These are phyloP conservation scores for Odontocerum albicorne DNA, from an alignment of 2,888 invertebrate genomes.

Conservation along the genomic window DNA sequence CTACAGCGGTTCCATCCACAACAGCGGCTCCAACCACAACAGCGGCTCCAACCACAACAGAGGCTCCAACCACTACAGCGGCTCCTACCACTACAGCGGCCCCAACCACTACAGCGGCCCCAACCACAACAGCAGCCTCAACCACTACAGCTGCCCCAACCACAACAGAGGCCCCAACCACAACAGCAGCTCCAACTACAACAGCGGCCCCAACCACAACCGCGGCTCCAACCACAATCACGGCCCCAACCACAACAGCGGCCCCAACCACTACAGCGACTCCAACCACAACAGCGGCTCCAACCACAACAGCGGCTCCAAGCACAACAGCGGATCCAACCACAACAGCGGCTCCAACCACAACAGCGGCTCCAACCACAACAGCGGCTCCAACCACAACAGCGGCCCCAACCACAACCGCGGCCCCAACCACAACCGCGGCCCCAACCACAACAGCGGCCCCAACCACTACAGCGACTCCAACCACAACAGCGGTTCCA, in stretches of 20 bases:
- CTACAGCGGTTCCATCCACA: neutral
- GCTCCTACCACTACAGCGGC: neutral
- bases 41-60: neutral
- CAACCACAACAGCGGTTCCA: neutral
- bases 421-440: neutral
- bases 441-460: neutral
- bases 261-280: neutral
- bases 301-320: neutral
- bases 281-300: neutral
- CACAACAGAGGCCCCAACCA: neutral
- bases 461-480: neutral
- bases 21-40: neutral
- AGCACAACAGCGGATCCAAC: neutral
- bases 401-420: neutral
- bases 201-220: neutral
- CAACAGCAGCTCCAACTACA: neutral
- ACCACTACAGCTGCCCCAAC: neutral
- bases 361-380: neutral
- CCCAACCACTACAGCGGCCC: neutral
- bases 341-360: neutral
- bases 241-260: constrained; percentile 2
- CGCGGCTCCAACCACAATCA: neutral
- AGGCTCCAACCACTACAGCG: constrained; percentile 3
- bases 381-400: neutral
- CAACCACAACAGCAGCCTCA: neutral